Base-by-base conservation (phyloP, 2,113 vertebrate genomes). In the Apus apus region DNA sequence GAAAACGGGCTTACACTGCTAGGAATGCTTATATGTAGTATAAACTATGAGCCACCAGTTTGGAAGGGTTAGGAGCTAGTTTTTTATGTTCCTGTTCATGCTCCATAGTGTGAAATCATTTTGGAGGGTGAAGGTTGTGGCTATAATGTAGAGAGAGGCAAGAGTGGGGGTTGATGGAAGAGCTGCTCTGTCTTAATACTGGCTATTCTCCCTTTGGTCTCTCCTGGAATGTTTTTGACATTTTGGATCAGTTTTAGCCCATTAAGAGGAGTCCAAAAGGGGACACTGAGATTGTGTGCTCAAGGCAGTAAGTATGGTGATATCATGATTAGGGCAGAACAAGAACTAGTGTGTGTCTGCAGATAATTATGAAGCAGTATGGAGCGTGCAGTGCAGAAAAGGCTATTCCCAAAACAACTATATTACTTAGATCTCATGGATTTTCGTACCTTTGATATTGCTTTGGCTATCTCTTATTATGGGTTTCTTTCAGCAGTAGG, bases 361-460 rank as follows among this genome's bases (percentile, higher is more conserved):
- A 84, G 23, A 9, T 65, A 58, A 95, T 96, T 96, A 94, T 8
- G 46, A 48, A 83, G 46, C 64, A 73, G 43, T 25, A 74, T 46
- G 71, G 85, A 95, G 82, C 20, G 0, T 92, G 93, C 82, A 86
- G 48, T 45, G 54, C 61, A 94, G 90, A 92, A 88, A 91, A 74
- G n/a, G 16, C 75, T 75, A 23, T 94, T 94, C 90, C 94, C 92
- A 57, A 96, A 96, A 93, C 95, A 96, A 72, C 72, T 32, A 1
- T 64, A 78, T 94, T 80, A 64, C 85, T 93, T 85, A 1, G 27
- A 91, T 93, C 73, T 89, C 66, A 1, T 81, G 85, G 85, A 90
- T 95, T 90, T 90, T 90, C 2, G 21, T 93, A 92, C 86, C 92
- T 96, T 94, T 97, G 93, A 89, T 94, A 82, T 96, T 96, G 96